A percentile compares a stretch with the other conserved stretches of the same genome.
Evolutionary conservation across 2,888 invertebrate genomes (phyloP).

Genomic region (Zeuzera pyrina): DNA sequence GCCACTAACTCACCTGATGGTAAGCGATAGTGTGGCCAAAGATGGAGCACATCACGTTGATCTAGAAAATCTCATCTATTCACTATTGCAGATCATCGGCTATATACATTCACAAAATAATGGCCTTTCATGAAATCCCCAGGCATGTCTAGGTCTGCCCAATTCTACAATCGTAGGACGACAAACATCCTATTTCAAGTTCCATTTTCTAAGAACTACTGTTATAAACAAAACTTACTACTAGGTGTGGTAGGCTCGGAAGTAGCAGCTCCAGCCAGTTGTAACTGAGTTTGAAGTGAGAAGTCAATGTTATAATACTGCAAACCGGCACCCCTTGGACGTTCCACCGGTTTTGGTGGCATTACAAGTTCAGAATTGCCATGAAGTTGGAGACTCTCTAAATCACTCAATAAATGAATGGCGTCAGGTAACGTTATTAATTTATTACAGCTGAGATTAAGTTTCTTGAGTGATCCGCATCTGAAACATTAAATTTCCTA

Average conservation of each 20-base stretch:
- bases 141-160: too few species aligned
- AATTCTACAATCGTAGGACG: too few species aligned
- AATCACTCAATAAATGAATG: slow-evolving; percentile 92
- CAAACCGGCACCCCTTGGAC: slow-evolving; percentile 83
- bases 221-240: slow-evolving; percentile 76
- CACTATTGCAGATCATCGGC: too few species aligned
- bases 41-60: too few species aligned
- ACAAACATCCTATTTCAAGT: too few species aligned
- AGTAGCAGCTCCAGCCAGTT: slow-evolving; percentile 91
- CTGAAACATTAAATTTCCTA: slow-evolving; percentile 51
- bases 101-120: too few species aligned
- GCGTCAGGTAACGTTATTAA: slow-evolving; percentile 98
- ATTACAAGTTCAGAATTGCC: slow-evolving; percentile 96
- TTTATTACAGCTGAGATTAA: slow-evolving; percentile 94
- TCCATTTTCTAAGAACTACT: too few species aligned
- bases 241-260: slow-evolving; percentile 80
- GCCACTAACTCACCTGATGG: too few species aligned
- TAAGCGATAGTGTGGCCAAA: too few species aligned
- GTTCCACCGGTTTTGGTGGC: slow-evolving; percentile 92
- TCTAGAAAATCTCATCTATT: too few species aligned
- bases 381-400: slow-evolving; percentile 90
- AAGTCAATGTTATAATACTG: slow-evolving; percentile 99
- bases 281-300: slow-evolving; percentile 94
- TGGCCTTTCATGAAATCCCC: too few species aligned
- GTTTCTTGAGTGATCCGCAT: slow-evolving; percentile 93